Evolutionary conservation across 2,113 vertebrate species (phyloP), one percentile per base, ranked within the genome.

Genomic region (Rhagologus leucostigma): DNA sequence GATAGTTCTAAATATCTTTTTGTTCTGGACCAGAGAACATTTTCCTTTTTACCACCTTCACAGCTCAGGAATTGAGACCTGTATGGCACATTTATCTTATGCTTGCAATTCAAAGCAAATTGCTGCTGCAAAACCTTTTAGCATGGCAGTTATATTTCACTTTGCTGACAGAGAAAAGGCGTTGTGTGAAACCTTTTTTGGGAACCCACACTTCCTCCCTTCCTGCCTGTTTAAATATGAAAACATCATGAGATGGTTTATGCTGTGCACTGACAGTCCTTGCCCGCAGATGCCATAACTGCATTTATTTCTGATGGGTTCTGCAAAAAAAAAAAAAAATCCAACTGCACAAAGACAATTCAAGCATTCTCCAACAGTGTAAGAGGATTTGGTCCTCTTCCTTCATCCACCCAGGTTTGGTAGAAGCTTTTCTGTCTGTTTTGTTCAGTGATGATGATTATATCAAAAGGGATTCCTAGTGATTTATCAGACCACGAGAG

Each of bases 61-160:
- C 90, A 97, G 90, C 78, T 96, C 88, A 97, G 86, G 91, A 97
- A 96, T 84, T 2, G 1, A 90, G 91, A 94, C 88, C 65, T 69
- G 39, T 64, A 57, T 70, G 81, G 87, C 81, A 88, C 93, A 97
- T 96, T 94, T 87, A 81, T 96, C 96, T 97, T 79, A 92, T 65
- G 84, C 95, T 93, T 90, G 87, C 89, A 95, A 92, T 97, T 97
- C 92, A 90, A 89, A 97, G 95, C 56, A 96, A 94, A 93, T 95
- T 91, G 82, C 94, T 93, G 80, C 95, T 97, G 91, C 90, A 96
- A 94, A 97, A 96, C 85, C 92, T 95, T 95, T 95, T 96, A 95
- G 80, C 80, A 76, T 89, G 88, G 90, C 95, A 96, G 89, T 95
- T 96, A 92, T 94, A 94, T 96, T 97, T 95, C 81, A 91, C 78